phyloP scores from a whole-genome alignment of 2,113 vertebrate genomes.

The Butorides virescens region DNA sequence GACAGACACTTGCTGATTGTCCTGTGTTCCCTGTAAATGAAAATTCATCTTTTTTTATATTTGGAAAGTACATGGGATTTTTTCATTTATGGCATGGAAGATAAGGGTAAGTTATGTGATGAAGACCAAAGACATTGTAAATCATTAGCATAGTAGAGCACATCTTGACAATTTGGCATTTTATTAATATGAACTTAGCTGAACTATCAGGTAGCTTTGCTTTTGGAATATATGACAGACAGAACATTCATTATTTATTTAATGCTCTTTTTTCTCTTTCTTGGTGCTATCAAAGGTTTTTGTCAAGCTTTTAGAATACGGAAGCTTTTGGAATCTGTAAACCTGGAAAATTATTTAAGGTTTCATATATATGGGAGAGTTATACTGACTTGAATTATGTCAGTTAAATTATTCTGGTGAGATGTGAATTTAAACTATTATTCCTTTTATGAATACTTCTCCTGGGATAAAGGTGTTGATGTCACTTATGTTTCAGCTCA shows the following conservation, averaged over 20 bases:
- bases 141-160: background rate
- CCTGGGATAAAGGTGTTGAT: background rate
- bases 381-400: background rate
- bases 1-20: background rate
- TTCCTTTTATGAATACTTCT: background rate
- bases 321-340: background rate
- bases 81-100: background rate
- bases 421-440: background rate
- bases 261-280: background rate
- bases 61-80: background rate
- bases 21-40: background rate
- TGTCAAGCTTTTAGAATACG: background rate
- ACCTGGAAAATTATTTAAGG: background rate
- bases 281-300: background rate
- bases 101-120: background rate
- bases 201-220: background rate
- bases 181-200: background rate
- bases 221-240: background rate
- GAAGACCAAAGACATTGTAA: background rate
- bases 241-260: background rate
- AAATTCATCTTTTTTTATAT: background rate
- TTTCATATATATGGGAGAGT: background rate
- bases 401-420: background rate
- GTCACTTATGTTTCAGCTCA: background rate
- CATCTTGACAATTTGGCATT: background rate